phyloP scores from a whole-genome alignment of 1,140 invertebrate genomes.

The Drosophila oshimai region DNA sequence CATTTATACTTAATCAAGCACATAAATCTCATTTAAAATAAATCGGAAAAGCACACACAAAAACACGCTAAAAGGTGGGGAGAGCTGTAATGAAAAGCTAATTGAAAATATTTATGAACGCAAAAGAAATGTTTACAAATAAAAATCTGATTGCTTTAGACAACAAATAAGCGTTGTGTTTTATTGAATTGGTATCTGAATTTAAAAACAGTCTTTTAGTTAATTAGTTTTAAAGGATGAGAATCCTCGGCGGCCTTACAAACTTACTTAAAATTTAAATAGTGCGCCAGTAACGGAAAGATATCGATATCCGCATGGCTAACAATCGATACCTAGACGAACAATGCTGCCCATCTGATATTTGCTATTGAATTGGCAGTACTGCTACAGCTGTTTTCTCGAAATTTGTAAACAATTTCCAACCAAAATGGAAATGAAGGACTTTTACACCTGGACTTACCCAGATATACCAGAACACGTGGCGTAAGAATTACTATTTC shows the following conservation, averaged over 20 bases:
- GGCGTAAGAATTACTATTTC: slow-evolving; percentile 30
- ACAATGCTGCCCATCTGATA: not conserved
- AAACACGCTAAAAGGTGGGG: slow-evolving; percentile 30
- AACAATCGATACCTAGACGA: not conserved
- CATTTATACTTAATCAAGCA: slow-evolving; percentile 45
- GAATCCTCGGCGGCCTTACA: too few relatives aligned
- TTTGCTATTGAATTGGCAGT: not conserved
- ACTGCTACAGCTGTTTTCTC: slow-evolving; percentile 5
- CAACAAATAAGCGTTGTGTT: slow-evolving; percentile 6
- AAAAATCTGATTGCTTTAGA: slow-evolving; percentile 72
- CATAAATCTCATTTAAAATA: slow-evolving; percentile 28
- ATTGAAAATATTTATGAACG: slow-evolving; percentile 54
- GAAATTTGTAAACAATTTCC: slow-evolving; percentile 3
- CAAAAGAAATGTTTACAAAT: slow-evolving; percentile 67
- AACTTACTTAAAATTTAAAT: not conserved
- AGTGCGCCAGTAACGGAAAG: not conserved
- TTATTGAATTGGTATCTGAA: too few relatives aligned
- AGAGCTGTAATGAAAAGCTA: slow-evolving; percentile 52
- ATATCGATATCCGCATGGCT: not conserved
- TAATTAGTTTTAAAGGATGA: too few relatives aligned
- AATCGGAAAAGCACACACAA: slow-evolving; percentile 23
- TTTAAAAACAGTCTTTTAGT: too few relatives aligned
- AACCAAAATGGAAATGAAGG: slow-evolving; percentile 22
- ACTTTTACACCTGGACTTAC: slow-evolving; percentile 67
- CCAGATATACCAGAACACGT: slow-evolving; percentile 60